These are phyloP conservation scores for Nudaria mundana DNA, from an alignment of 2,888 invertebrate species.

Conservation along the genomic window DNA sequence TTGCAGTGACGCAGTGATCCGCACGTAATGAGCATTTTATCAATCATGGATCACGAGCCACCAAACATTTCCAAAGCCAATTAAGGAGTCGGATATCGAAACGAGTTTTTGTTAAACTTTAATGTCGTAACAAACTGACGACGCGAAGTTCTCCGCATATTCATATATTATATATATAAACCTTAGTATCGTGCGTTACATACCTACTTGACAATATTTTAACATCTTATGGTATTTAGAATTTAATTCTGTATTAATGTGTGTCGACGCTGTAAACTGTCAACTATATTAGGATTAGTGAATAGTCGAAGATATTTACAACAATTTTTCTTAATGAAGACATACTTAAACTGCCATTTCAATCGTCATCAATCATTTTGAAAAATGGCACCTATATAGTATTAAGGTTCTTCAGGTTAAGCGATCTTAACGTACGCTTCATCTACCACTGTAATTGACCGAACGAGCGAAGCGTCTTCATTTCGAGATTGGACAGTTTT, in stretches of 20 bases:
- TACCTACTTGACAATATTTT: conserved; percentile 39
- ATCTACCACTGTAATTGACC: no score
- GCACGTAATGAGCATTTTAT: conserved; percentile 24
- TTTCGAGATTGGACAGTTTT: no score
- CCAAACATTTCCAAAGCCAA: conserved; percentile 45
- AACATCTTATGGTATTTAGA: conserved; percentile 40
- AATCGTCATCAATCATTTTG: no score
- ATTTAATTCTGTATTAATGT: conserved; percentile 49
- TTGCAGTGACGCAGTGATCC: not conserved
- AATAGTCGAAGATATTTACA: conserved; percentile 30
- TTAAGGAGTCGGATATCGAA: conserved; percentile 41
- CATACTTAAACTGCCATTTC: conserved; percentile 15
- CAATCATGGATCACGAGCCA: conserved; percentile 28
- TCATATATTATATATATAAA: conserved; percentile 24
- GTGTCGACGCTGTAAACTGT: conserved; percentile 47
- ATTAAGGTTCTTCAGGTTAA: no score
- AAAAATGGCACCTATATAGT: no score
- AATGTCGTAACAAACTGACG: conserved; percentile 36
- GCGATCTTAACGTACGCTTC: no score
- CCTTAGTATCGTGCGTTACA: conserved; percentile 47
- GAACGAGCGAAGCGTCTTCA: no score
- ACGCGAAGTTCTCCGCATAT: conserved; percentile 10
- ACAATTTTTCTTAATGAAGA: not conserved
- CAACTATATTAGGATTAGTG: conserved; percentile 52
- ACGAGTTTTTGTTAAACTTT: conserved; percentile 41